These are phyloP conservation scores for Macrotrachela quadricornifera DNA, from an alignment of 1,140 invertebrate species.

Conservation along the genomic window DNA sequence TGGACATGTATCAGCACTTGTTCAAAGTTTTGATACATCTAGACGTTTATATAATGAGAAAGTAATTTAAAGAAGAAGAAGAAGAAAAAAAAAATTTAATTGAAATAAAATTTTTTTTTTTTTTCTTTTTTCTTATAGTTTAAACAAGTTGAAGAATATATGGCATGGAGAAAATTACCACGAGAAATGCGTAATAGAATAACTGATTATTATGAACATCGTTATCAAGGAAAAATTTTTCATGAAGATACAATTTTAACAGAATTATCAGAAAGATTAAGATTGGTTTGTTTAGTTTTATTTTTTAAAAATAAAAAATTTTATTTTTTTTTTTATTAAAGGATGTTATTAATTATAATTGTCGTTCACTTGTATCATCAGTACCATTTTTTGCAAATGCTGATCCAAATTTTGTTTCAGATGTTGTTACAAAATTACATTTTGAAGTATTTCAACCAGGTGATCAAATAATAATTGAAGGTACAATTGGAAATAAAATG, in stretches of 20 bases:
- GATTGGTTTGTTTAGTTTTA: slow-evolving; percentile 42
- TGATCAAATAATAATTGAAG: slow-evolving; percentile 41
- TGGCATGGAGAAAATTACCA: slow-evolving; percentile 87
- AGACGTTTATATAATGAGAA: slow-evolving; percentile 89
- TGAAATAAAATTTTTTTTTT: too few relatives aligned
- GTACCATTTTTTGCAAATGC: slow-evolving; percentile 96
- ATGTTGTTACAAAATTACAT: slow-evolving; percentile 84
- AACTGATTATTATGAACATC: slow-evolving; percentile 91
- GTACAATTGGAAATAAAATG: slow-evolving; percentile 89
- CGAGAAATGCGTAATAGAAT: slow-evolving; percentile 79
- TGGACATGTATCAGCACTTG: slow-evolving; percentile 89
- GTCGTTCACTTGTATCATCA: slow-evolving; percentile 80
- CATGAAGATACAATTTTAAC: slow-evolving; percentile 85
- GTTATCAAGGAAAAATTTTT: slow-evolving; percentile 97
- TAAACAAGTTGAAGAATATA: slow-evolving; percentile 94
- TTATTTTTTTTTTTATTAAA: slow-evolving; percentile 24
- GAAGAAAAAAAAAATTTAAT: slow-evolving; percentile 3
- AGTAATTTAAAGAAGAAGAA: slow-evolving; percentile 32
- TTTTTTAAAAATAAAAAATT: not conserved
- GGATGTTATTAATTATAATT: slow-evolving; percentile 97
- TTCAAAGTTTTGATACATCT: slow-evolving; percentile 90
- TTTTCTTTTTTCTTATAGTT: not conserved
- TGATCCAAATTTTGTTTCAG: slow-evolving; percentile 88
- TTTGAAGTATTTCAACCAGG: slow-evolving; percentile 93
- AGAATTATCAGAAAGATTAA: slow-evolving; percentile 81